phyloP scores from a whole-genome alignment of 2,888 invertebrate genomes.

The Celastrina argiolus region DNA sequence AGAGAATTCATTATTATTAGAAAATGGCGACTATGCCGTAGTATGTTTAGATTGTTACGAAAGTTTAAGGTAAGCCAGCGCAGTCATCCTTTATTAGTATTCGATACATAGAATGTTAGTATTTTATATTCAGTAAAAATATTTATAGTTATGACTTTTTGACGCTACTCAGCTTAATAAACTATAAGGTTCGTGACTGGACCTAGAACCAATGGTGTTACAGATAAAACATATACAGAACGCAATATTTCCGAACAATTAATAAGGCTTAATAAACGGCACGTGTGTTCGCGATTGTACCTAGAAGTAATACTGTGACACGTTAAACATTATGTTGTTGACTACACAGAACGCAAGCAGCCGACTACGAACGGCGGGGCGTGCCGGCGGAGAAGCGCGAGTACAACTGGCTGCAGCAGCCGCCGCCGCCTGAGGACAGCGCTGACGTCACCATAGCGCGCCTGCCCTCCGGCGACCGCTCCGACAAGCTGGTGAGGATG shows the following conservation, averaged over 20 bases:
- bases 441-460: conserved; percentile 90
- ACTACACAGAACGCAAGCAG: conserved; percentile 84
- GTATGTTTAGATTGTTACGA: conserved; percentile 96
- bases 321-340: not conserved
- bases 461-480: conserved; percentile 90
- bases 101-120: not conserved
- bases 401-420: conserved; percentile 96
- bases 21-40: conserved; percentile 93
- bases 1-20: conserved; percentile 89
- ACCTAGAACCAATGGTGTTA: no score
- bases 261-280: no score
- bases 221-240: no score
- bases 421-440: conserved; percentile 93
- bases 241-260: no score
- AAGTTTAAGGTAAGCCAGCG: conserved; percentile 81
- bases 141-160: no score
- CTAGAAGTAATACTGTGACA: not conserved
- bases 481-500: conserved; percentile 82
- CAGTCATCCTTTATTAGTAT: not conserved
- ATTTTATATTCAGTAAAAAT: no score
- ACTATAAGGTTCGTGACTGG: no score
- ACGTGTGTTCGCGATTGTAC: no score
- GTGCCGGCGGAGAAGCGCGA: conserved; percentile 93
- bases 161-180: no score
- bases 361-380: conserved; percentile 93